Evolutionary conservation across 1,140 invertebrate genomes (phyloP).

Genomic region (Drosophila tristis): DNA sequence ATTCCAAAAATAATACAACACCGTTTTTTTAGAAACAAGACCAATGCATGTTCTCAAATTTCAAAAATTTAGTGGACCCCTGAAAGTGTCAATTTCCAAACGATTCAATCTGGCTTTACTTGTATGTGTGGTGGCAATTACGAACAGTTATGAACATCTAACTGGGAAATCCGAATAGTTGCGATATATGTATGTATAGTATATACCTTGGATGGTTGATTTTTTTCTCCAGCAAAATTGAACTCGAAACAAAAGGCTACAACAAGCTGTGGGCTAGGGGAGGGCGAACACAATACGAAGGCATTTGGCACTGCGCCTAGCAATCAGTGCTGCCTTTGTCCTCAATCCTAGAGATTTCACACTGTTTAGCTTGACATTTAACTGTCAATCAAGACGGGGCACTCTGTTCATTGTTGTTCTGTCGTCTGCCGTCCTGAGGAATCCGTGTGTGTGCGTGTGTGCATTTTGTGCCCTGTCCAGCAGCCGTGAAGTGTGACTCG

Average conservation of each 20-base stretch:
- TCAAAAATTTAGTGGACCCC: constrained; percentile 41
- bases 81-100: constrained; percentile 75
- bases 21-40: too few species aligned
- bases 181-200: too few species aligned
- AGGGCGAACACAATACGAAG: constrained; percentile 70
- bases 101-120: constrained; percentile 69
- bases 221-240: constrained; percentile 32
- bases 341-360: constrained; percentile 64
- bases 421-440: constrained; percentile 34
- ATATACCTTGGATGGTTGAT: constrained; percentile 41
- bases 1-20: too few species aligned
- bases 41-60: constrained; percentile 42
- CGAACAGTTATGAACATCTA: constrained; percentile 23
- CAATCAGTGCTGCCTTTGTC: constrained; percentile 75
- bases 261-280: not conserved
- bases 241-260: constrained; percentile 64
- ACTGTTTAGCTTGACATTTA: constrained; percentile 82
- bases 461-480: constrained; percentile 16
- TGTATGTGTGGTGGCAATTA: constrained; percentile 53
- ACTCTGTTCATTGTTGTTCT: constrained; percentile 54
- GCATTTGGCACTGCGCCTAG: constrained; percentile 72
- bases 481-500: constrained; percentile 58
- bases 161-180: too few species aligned
- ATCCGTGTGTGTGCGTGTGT: not conserved
- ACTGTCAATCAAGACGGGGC: constrained; percentile 68